These are phyloP conservation scores for Euwallacea fornicatus DNA, from an alignment of 1,140 invertebrate genomes.

Conservation along the genomic window DNA sequence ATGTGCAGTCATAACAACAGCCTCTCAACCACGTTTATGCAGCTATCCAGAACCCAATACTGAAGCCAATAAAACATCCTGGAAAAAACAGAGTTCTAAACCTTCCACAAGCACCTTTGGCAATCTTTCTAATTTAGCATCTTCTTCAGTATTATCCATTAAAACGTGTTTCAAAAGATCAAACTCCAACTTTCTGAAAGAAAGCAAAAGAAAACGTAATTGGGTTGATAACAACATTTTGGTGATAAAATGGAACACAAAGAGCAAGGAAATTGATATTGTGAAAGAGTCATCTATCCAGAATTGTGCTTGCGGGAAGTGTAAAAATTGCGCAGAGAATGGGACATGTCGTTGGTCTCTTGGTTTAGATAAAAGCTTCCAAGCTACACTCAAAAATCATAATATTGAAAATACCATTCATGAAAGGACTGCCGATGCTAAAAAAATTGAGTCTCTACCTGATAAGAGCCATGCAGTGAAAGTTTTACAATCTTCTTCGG, in stretches of 20 bases:
- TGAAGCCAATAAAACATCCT: background rate
- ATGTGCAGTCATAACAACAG: background rate
- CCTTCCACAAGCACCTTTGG: too few relatives aligned
- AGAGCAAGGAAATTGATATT: background rate
- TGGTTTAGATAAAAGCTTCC: conserved; percentile 31
- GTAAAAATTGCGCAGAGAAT: conserved; percentile 23
- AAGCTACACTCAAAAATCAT: conserved; percentile 20
- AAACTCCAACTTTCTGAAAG: background rate
- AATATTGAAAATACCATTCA: background rate
- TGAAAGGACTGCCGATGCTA: background rate
- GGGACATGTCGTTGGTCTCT: conserved; percentile 37
- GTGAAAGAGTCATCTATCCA: conserved; percentile 18
- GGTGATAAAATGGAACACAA: conserved; percentile 3
- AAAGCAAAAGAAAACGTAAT: background rate
- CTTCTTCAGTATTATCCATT: conserved; percentile 4
- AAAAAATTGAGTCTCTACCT: background rate
- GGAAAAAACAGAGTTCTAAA: background rate
- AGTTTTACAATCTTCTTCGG: background rate
- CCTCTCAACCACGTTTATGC: background rate
- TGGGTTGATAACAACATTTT: background rate
- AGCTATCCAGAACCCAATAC: conserved; percentile 6
- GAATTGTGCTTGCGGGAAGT: conserved; percentile 30
- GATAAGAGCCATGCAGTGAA: background rate
- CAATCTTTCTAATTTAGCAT: conserved; percentile 9
- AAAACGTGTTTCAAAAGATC: conserved; percentile 13